Conservation (phyloP, 2,113 vertebrate genomes). For the Sorex araneus region DNA sequence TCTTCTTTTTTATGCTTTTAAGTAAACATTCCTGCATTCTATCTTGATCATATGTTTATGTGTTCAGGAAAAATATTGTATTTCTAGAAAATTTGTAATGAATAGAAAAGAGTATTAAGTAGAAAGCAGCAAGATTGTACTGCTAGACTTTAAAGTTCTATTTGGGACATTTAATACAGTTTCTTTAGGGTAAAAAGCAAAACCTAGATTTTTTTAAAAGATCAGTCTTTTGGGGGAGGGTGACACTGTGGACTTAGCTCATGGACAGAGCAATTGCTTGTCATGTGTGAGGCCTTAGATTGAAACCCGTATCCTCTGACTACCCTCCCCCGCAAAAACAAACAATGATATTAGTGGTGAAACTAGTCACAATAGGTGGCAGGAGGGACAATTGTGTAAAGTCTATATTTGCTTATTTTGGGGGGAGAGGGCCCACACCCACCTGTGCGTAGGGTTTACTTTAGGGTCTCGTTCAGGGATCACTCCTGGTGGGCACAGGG, state of each 20-base stretch:
- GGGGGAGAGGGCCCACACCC: no score
- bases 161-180: slow-evolving; percentile 27
- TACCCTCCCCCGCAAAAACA: no score
- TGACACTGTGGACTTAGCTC: no score
- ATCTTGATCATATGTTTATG: not conserved
- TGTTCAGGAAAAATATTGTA: slow-evolving; percentile 27
- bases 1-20: slow-evolving; percentile 26
- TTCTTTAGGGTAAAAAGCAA: slow-evolving; percentile 57
- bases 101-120: slow-evolving; percentile 49
- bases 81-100: slow-evolving; percentile 23
- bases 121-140: slow-evolving; percentile 33
- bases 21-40: slow-evolving; percentile 34
- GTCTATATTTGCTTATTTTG: not conserved
- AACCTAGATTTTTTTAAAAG: slow-evolving; percentile 5
- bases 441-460: no score
- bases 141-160: slow-evolving; percentile 1
- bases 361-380: no score
- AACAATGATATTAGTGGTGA: no score
- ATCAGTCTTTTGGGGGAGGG: no score
- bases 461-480: no score
- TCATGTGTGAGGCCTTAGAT: no score
- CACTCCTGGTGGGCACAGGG: not conserved
- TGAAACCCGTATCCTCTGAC: no score
- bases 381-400: not conserved
- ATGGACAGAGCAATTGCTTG: no score